A percentile compares a stretch with the other conserved stretches of the same genome.
phyloP scores from a whole-genome alignment of 30 jellyfish, hydroid and myxozoan species.

The Aurelia aurita complex sp. Pacific region DNA sequence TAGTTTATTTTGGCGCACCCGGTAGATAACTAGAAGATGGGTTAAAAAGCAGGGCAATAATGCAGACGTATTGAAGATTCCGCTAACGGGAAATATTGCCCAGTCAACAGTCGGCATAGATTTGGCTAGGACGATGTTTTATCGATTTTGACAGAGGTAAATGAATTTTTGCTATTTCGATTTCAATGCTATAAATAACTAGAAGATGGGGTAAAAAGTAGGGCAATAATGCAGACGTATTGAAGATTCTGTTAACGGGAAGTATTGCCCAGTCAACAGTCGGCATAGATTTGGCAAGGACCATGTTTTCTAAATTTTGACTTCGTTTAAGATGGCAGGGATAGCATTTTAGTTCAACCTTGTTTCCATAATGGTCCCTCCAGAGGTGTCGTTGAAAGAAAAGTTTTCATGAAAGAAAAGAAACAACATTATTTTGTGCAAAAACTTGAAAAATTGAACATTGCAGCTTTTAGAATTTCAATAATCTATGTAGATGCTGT shows the following conservation, averaged over 20 bases:
- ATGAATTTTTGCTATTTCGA: background rate
- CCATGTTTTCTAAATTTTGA: constrained; percentile 16
- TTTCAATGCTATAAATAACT: too few relatives aligned
- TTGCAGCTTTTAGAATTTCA: too few relatives aligned
- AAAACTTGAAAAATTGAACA: too few relatives aligned
- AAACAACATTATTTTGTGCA: too few relatives aligned
- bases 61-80: constrained; percentile 9
- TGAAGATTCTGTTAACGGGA: background rate
- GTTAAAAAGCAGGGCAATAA: background rate
- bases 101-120: background rate
- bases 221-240: background rate
- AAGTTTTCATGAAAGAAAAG: too few relatives aligned
- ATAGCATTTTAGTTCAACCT: too few relatives aligned
- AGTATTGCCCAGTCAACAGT: constrained; percentile 8
- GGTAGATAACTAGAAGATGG: too few relatives aligned
- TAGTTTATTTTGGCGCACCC: too few relatives aligned
- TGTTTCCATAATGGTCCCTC: too few relatives aligned
- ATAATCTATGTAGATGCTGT: too few relatives aligned
- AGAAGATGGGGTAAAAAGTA: too few relatives aligned
- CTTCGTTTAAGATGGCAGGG: background rate
- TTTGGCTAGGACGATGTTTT: constrained; percentile 31
- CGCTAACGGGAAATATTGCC: constrained; percentile 10
- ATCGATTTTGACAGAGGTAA: constrained; percentile 50
- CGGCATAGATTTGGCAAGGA: constrained; percentile 8
- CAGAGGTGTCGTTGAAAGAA: too few relatives aligned